Base-by-base conservation (phyloP, 2,113 vertebrate genomes). In the Murina feae region DNA sequence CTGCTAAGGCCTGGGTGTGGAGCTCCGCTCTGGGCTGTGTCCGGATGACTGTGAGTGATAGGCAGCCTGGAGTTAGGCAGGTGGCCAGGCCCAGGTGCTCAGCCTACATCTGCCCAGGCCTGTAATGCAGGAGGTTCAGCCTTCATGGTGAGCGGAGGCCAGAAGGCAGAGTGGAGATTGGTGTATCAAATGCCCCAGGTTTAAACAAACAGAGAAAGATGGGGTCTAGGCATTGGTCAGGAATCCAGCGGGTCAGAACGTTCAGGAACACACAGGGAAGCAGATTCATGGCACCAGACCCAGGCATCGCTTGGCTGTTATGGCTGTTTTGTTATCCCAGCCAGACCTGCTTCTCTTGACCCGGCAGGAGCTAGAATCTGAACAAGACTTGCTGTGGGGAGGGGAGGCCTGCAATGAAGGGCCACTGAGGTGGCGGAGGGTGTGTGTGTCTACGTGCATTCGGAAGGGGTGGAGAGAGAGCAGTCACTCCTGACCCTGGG, bases 251-350 rank as follows among this genome's bases (percentile, higher is more conserved):
- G 68, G 66, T 89, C 89, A 93, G 89, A 72, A 72, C 53, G 95
- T 53, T 44, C 47, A 75, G 60, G 71, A 91, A 39, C 58, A 69
- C 65, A 63, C 49, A 53, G 96, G 91, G 90, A 83, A 49, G 76
- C 47, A 32, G 95, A 23, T 47, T 37, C 16, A 9, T 35, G 91
- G 81, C 72, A 42, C n/a, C 60, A 75, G 81, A 58, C 72, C 18
- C 49, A 17, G 49, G 23, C 21, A 10, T 28, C 49, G 49, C 25
- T 25, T 2, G 65, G 75, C 76, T 49, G 75, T 42, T 17, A 28
- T 6, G 71, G 76, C 51, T 17, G 4, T n/a, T 78, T 20, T 85
- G 71, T 80, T 81, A n/a, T 82, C 82, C 37, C 90, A 94, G 81
- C 42, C 8, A 71, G 75, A 39, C 47, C 39, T 49, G n/a, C 20